A percentile compares a stretch with the other conserved stretches of the same genome.
phyloP scores from a whole-genome alignment of 2,797 vertebrate genomes.

The Cossypha dichroa region DNA sequence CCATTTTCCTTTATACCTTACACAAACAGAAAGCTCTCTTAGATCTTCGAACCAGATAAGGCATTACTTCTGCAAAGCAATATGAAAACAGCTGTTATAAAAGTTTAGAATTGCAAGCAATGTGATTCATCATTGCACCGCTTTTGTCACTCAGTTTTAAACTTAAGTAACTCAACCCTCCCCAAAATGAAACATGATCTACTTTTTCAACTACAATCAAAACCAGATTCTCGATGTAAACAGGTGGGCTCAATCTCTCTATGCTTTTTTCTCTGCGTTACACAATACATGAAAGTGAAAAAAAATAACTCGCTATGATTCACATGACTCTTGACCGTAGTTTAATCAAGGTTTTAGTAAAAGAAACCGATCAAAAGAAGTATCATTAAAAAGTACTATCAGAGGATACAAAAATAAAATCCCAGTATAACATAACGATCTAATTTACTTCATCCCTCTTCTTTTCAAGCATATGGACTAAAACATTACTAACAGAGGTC shows the following conservation, averaged over 20 bases:
- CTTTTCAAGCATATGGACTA: background rate
- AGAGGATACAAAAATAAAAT: background rate
- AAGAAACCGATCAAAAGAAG: background rate
- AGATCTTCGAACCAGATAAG: background rate
- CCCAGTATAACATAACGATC: fast-evolving
- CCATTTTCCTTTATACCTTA: conserved; percentile 73
- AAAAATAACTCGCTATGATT: background rate
- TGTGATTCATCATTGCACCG: background rate
- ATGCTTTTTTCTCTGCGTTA: background rate
- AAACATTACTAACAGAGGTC: background rate
- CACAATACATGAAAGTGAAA: background rate
- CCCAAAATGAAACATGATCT: background rate
- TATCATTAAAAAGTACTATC: background rate
- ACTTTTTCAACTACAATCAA: background rate
- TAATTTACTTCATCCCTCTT: background rate
- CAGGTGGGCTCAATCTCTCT: background rate
- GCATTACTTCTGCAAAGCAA: conserved; percentile 50
- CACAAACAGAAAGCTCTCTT: background rate
- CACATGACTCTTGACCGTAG: background rate
- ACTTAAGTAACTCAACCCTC: background rate
- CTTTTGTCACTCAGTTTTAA: background rate
- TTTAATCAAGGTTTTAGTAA: background rate
- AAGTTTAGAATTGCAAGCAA: background rate
- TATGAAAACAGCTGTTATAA: background rate
- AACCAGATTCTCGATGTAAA: background rate